Conservation (phyloP, 35 echinoderm and acorn worm genomes). For the Antedon bifida region DNA sequence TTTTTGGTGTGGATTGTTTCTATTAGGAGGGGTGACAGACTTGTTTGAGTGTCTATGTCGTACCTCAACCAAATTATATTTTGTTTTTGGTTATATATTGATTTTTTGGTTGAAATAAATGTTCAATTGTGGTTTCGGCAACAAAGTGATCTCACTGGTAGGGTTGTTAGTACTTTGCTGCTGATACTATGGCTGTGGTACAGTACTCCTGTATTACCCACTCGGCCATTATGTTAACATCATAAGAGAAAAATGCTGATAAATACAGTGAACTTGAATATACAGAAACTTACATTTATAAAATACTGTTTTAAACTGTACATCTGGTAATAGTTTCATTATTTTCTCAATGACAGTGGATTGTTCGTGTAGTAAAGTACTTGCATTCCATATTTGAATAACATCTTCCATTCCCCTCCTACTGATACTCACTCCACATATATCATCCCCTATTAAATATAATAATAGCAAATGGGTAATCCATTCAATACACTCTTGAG, state of each 20-base stretch:
- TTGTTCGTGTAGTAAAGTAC: slow-evolving; percentile 27
- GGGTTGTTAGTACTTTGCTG: too few species aligned
- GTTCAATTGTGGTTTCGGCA: too few species aligned
- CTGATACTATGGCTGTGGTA: too few species aligned
- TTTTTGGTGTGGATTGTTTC: too few species aligned
- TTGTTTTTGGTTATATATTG: too few species aligned
- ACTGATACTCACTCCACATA: slow-evolving; percentile 89
- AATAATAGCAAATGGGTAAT: background rate
- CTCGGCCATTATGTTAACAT: background rate
- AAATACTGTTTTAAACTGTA: slow-evolving; percentile 77
- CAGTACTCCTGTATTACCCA: too few species aligned
- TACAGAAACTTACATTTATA: slow-evolving; percentile 79
- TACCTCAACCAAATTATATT: too few species aligned
- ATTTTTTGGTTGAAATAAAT: too few species aligned
- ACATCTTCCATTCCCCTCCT: slow-evolving; percentile 76
- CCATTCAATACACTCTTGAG: background rate
- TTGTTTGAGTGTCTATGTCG: too few species aligned
- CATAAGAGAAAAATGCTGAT: background rate
- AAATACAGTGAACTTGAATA: background rate
- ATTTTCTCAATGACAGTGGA: slow-evolving; percentile 66
- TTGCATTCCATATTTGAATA: slow-evolving; percentile 78
- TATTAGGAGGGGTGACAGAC: too few species aligned
- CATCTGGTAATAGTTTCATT: slow-evolving; percentile 38
- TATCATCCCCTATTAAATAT: slow-evolving; percentile 59
- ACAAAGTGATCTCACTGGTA: too few species aligned